phyloP scores from a whole-genome alignment of 2,113 vertebrate genomes.

The Anser brachyrhynchus region DNA sequence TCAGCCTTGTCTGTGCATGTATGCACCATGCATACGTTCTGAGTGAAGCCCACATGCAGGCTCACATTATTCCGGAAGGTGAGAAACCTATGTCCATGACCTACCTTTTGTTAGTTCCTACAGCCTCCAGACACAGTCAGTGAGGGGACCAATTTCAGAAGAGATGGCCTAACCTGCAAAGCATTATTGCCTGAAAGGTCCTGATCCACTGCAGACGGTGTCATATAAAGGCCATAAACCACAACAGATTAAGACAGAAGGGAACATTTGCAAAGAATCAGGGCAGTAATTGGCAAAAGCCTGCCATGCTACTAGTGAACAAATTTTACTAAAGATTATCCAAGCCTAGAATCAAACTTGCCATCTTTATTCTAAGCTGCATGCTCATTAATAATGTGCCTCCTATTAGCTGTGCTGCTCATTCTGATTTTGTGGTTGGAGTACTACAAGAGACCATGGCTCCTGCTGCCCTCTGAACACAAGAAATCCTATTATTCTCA shows the following conservation, averaged over 20 bases:
- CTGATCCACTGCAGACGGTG: not conserved
- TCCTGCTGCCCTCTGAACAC: not conserved
- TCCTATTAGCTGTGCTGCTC: not conserved
- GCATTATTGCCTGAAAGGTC: not conserved
- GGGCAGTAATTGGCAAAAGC: not conserved
- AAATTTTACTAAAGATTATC: not conserved
- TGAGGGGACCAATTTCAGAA: not conserved
- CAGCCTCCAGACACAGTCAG: not conserved
- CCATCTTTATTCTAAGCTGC: not conserved
- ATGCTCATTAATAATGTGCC: accelerated
- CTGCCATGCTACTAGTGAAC: not conserved
- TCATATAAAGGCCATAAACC: not conserved
- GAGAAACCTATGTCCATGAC: not conserved
- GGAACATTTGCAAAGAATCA: not conserved
- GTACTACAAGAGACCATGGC: not conserved
- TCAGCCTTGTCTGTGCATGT: not conserved
- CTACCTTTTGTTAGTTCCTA: not conserved
- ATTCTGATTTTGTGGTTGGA: not conserved
- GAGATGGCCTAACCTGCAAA: not conserved
- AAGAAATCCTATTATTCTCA: not conserved
- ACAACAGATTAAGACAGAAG: not conserved
- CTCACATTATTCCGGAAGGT: not conserved
- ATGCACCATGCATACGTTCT: accelerated
- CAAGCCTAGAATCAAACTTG: not conserved
- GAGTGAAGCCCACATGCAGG: accelerated